Base-by-base conservation (phyloP, 92 coral and sea anemone species). In the Zoanthus solanderi region DNA sequence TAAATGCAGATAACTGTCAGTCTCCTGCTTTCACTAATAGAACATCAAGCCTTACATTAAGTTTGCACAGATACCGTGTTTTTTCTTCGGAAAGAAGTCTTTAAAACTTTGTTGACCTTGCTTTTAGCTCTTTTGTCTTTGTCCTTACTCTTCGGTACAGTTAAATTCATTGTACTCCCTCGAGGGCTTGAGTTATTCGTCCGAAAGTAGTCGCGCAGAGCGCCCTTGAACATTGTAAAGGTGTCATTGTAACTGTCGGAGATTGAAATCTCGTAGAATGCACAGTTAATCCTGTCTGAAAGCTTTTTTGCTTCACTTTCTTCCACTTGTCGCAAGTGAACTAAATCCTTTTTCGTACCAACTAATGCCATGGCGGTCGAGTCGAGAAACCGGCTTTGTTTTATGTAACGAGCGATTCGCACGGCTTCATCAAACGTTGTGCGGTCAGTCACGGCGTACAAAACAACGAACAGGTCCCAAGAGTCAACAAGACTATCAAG, bases 211-310 rank as follows among this genome's bases (percentile, higher is more conserved):
- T 89, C 82, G 72, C 88, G 83, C 50, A 96, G 23, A 48, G 92
- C 96, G 65, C 92, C 95, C 14, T 92, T 79, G 78, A 96, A 93
- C 98, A 96, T 90, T 44, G 83, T 71, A 14, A 87, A 73, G 16
- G 96, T 92, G 83, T 96, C 98, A 9, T 89, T 78, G 75, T 79
- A 93, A 73, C 91, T 90, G 65, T 93, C 95, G 32, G 99, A 92
- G 30, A 95, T 92, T 6, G 99, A 95, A 48, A 96, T 96, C 83
- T 96, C 99, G 83, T 92, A 96, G 78, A 96, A 96, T 5, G 90
- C 89, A 84, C 99, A 95, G 89, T 90, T 94, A 14, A 95, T 84
- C 71, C 93, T 91, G 47, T 94, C 90, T 12, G 99, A 92, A 32
- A 95, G 83, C 17, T 84, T 83, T 28, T 88, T 88, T 7, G 98